phyloP scores from a whole-genome alignment of 2,113 vertebrate genomes.

The Hippocampus guttulatus region DNA sequence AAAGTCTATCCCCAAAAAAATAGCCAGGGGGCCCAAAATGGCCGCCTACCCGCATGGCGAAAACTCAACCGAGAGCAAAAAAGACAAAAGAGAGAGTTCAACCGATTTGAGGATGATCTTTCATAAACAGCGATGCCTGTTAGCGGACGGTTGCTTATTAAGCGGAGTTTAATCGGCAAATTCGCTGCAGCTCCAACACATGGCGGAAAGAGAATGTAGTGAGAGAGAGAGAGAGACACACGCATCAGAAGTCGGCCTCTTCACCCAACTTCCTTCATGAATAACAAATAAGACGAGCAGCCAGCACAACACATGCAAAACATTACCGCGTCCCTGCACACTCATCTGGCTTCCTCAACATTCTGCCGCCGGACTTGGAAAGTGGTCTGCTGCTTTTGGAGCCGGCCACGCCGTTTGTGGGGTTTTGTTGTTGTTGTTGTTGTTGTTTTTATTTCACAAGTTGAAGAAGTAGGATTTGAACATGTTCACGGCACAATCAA shows the following conservation, averaged over 20 bases:
- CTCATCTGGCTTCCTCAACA: conserved; percentile 51
- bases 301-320: conserved; percentile 71
- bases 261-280: conserved; percentile 75
- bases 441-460: not conserved
- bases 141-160: conserved; percentile 43
- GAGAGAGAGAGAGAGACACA: conserved; percentile 41
- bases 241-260: conserved; percentile 66
- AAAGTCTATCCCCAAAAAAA: conserved; percentile 69
- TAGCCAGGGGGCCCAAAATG: conserved; percentile 64
- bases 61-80: conserved; percentile 52
- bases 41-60: conserved; percentile 61
- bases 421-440: not conserved
- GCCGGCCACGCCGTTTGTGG: not conserved
- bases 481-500: not conserved
- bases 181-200: conserved; percentile 34
- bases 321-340: conserved; percentile 65
- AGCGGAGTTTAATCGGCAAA: conserved; percentile 33
- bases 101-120: conserved; percentile 38
- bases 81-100: conserved; percentile 28
- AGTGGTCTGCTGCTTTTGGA: not conserved
- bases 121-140: conserved; percentile 52
- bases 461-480: not conserved
- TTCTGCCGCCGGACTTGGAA: conserved; percentile 30
- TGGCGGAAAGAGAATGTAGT: conserved; percentile 21
- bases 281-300: conserved; percentile 68